Conservation (phyloP, 2,797 vertebrate genomes). For the Halcyon chelicuti region DNA sequence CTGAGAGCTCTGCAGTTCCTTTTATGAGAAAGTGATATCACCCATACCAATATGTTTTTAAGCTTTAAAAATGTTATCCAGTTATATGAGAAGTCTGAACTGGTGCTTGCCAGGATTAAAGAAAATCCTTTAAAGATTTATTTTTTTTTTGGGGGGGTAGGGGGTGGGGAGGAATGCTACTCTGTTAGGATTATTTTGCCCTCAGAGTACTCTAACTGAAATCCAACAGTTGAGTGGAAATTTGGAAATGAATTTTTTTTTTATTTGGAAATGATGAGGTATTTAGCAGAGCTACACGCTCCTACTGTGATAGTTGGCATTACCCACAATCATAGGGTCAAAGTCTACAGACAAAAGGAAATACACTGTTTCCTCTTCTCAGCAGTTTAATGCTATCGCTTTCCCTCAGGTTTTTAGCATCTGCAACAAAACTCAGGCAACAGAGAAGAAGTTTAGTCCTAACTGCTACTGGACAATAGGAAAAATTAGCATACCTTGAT, state of each 20-base stretch:
- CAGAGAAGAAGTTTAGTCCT: not conserved
- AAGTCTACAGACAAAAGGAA: not conserved
- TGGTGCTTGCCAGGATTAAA: conserved; percentile 37
- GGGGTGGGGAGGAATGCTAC: not conserved
- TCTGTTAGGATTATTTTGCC: conserved; percentile 43
- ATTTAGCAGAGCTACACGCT: not conserved
- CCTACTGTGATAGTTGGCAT: not conserved
- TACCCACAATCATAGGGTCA: not conserved
- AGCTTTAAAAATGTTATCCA: conserved; percentile 57
- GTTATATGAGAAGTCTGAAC: conserved; percentile 46
- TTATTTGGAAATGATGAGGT: not conserved
- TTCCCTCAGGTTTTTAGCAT: not conserved
- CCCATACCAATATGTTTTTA: conserved; percentile 26
- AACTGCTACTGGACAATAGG: not conserved
- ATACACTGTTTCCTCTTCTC: not conserved
- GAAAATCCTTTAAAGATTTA: conserved; percentile 25
- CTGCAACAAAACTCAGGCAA: not conserved
- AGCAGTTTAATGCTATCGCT: not conserved
- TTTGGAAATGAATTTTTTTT: not conserved
- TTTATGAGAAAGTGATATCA: conserved; percentile 13
- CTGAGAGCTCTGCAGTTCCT: not conserved
- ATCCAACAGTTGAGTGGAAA: not conserved
- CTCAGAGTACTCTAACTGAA: conserved; percentile 5
- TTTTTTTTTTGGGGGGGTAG: not conserved
- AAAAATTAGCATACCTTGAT: not conserved